These are phyloP conservation scores for Crenichthys baileyi DNA, from an alignment of 2,797 vertebrate genomes.

Conservation along the genomic window DNA sequence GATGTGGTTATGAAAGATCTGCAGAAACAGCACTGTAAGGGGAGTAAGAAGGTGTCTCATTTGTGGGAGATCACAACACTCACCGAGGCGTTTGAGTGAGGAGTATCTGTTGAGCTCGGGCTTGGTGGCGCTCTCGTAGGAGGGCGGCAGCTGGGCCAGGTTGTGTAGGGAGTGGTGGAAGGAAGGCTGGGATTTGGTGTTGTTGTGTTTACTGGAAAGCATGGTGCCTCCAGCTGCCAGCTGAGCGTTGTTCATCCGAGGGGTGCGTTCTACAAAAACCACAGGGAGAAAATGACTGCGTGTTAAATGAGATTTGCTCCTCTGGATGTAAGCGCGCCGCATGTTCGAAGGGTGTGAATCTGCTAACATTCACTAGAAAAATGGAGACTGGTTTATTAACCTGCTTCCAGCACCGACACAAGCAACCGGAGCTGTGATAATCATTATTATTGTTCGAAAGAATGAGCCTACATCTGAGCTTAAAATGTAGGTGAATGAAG, in stretches of 20 bases:
- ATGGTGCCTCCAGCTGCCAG: conserved; percentile 85
- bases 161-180: conserved; percentile 93
- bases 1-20: conserved; percentile 29
- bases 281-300: conserved; percentile 58
- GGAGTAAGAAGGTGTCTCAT: conserved; percentile 13
- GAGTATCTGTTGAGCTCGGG: conserved; percentile 91
- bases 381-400: conserved; percentile 41
- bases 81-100: conserved; percentile 91
- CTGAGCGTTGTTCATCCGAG: conserved; percentile 86
- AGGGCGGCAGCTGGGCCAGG: conserved; percentile 91
- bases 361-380: conserved; percentile 42
- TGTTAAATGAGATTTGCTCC: conserved; percentile 76
- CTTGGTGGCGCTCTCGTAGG: conserved; percentile 90
- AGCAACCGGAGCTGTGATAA: conserved; percentile 50
- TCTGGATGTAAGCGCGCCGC: conserved; percentile 45
- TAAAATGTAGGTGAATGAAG: conserved; percentile 56
- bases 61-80: conserved; percentile 49
- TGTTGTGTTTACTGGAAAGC: conserved; percentile 88
- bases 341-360: conserved; percentile 47
- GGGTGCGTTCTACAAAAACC: conserved; percentile 78
- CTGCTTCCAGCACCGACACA: conserved; percentile 46
- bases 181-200: conserved; percentile 85
- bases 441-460: conserved; percentile 61
- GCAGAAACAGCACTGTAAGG: conserved; percentile 10
- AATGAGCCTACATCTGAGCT: conserved; percentile 57